These are phyloP conservation scores for Tenebrio molitor DNA, from an alignment of 1,140 invertebrate species.

Conservation along the genomic window DNA sequence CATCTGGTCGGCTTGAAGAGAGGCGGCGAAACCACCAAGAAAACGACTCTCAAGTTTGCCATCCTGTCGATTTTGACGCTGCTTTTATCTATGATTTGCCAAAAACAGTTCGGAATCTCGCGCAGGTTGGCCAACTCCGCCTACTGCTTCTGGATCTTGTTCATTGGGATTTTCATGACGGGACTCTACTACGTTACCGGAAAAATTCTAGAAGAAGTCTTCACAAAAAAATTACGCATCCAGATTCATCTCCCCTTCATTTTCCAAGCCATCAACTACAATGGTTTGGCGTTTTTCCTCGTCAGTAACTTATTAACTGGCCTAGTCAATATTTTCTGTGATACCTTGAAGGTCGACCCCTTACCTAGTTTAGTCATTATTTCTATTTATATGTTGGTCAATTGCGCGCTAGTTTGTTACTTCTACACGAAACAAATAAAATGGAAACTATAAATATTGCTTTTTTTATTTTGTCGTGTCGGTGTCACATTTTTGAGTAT, in stretches of 20 bases:
- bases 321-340: constrained; percentile 78
- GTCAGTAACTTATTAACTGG: constrained; percentile 85
- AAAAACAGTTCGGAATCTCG: constrained; percentile 71
- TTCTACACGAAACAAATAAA: constrained; percentile 47
- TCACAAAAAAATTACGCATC: constrained; percentile 51
- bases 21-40: constrained; percentile 29
- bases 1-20: constrained; percentile 66
- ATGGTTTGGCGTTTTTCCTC: constrained; percentile 85
- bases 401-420: constrained; percentile 48
- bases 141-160: constrained; percentile 82
- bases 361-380: constrained; percentile 65
- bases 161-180: constrained; percentile 70
- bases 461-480: background rate
- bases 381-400: constrained; percentile 53
- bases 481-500: too few relatives aligned
- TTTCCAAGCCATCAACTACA: constrained; percentile 78
- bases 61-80: constrained; percentile 68
- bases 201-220: constrained; percentile 65
- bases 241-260: constrained; percentile 69
- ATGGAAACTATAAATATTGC: constrained; percentile 31
- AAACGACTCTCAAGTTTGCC: constrained; percentile 63
- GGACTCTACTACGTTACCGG: constrained; percentile 72
- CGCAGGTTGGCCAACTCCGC: constrained; percentile 83
- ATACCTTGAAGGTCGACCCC: constrained; percentile 71
- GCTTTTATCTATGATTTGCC: constrained; percentile 66